Conservation (phyloP, 2,797 vertebrate genomes). For the Apogon hyalosoma region DNA sequence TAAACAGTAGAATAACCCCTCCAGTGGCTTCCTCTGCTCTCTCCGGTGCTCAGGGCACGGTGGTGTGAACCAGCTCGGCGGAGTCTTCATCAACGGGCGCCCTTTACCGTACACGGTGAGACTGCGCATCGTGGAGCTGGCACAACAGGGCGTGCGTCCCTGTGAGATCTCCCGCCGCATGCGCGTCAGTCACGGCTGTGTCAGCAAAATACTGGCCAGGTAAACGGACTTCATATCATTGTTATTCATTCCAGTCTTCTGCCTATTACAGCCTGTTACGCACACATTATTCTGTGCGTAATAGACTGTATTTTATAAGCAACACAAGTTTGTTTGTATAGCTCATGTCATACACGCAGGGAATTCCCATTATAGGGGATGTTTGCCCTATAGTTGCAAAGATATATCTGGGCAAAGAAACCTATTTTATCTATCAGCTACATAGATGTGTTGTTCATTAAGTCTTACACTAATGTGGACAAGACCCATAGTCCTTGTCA, state of each 20-base stretch:
- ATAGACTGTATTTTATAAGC: no score
- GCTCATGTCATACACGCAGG: no score
- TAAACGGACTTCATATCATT: conserved; percentile 61
- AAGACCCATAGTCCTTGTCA: no score
- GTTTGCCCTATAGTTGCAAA: no score
- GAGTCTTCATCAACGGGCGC: conserved; percentile 92
- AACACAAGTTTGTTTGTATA: no score
- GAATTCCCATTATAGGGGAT: no score
- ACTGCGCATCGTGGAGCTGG: conserved; percentile 92
- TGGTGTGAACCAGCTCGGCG: conserved; percentile 94
- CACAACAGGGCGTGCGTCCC: conserved; percentile 90
- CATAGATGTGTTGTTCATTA: neutral
- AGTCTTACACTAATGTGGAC: no score
- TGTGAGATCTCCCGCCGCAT: conserved; percentile 82
- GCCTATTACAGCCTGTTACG: no score
- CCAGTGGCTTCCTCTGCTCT: neutral
- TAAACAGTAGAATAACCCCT: neutral
- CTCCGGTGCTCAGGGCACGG: conserved; percentile 91
- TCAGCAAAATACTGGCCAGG: conserved; percentile 94
- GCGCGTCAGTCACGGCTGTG: conserved; percentile 93
- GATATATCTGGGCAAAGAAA: neutral
- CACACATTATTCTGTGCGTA: no score
- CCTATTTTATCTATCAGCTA: neutral
- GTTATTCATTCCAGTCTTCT: no score
- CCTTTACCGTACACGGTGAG: conserved; percentile 90